Conservation (phyloP, 1,140 invertebrate genomes). For the Caenorhabditis tropicalis region DNA sequence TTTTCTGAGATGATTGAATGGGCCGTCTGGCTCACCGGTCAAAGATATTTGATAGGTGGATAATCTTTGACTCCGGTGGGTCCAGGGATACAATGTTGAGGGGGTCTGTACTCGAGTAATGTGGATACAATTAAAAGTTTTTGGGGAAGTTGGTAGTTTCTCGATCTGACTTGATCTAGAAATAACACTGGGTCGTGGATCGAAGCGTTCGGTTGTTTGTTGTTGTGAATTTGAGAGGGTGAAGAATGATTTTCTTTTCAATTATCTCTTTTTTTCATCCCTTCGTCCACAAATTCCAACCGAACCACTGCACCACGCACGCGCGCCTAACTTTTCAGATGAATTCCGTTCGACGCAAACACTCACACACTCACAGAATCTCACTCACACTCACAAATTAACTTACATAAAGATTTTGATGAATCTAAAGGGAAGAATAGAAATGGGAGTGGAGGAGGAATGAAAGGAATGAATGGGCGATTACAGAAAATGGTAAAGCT, state of each 20-base stretch:
- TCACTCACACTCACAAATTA: background rate
- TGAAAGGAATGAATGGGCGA: background rate
- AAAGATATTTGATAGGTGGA: background rate
- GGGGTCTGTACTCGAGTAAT: slow-evolving; percentile 23
- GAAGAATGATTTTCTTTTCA: background rate
- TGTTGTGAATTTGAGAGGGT: slow-evolving; percentile 17
- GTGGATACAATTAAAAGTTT: slow-evolving; percentile 19
- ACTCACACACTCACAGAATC: slow-evolving; percentile 2
- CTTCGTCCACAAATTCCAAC: slow-evolving; percentile 3
- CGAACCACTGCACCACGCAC: slow-evolving; percentile 24
- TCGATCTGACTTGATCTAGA: background rate
- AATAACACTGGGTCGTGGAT: slow-evolving; percentile 35
- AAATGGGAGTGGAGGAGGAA: slow-evolving; percentile 10
- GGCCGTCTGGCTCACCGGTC: slow-evolving; percentile 11
- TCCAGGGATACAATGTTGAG: slow-evolving; percentile 38
- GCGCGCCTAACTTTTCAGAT: slow-evolving; percentile 32
- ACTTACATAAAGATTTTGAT: background rate
- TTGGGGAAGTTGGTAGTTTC: slow-evolving; percentile 31
- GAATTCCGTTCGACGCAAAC: background rate
- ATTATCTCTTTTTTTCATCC: background rate
- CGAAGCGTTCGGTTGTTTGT: slow-evolving; percentile 32
- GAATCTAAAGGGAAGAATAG: background rate
- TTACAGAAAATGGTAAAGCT: slow-evolving; percentile 8
- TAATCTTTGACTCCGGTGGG: slow-evolving; percentile 31
- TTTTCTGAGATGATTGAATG: slow-evolving; percentile 38